Percentiles rank a stretch among this genome's conserved stretches.
Conservation (phyloP, 2,113 vertebrate genomes). For the Gadus chalcogrammus region DNA sequence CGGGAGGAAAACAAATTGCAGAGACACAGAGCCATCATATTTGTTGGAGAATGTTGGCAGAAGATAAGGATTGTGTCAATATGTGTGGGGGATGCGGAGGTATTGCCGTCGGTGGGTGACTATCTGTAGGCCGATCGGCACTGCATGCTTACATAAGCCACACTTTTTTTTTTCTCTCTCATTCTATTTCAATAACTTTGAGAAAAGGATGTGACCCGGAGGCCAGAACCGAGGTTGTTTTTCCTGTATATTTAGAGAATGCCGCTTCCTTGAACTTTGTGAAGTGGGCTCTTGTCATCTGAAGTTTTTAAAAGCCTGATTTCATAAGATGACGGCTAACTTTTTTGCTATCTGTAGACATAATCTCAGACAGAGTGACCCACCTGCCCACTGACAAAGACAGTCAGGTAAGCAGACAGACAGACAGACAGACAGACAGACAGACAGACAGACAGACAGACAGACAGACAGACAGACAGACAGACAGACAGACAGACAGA, state of each 20-base stretch:
- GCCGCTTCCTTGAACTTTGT: conserved; percentile 50
- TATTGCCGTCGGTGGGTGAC: conserved; percentile 64
- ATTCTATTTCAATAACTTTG: conserved; percentile 68
- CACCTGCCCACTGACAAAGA: too few species aligned
- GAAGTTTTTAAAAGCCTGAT: conserved; percentile 16
- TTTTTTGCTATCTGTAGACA: too few species aligned
- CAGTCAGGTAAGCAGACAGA: too few species aligned
- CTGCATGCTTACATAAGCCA: conserved; percentile 68
- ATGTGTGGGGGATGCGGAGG: conserved; percentile 60
- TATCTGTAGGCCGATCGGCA: conserved; percentile 66
- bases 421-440: too few species aligned
- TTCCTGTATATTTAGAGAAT: conserved; percentile 60
- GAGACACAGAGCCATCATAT: conserved; percentile 29
- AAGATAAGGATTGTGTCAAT: conserved; percentile 64
- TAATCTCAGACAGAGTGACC: too few species aligned
- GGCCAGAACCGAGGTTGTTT: conserved; percentile 50
- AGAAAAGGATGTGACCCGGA: conserved; percentile 55
- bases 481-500: too few species aligned
- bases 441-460: too few species aligned
- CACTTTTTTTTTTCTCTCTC: conserved; percentile 32
- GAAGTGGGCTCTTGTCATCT: conserved; percentile 33
- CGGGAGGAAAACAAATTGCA: conserved; percentile 22
- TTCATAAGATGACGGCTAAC: neutral
- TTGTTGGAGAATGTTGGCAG: conserved; percentile 49
- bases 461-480: too few species aligned